A percentile compares a stretch with the other conserved stretches of the same genome.
Evolutionary conservation across 2,113 vertebrate species (phyloP).

Genomic region (Spizaetus ornatus): DNA sequence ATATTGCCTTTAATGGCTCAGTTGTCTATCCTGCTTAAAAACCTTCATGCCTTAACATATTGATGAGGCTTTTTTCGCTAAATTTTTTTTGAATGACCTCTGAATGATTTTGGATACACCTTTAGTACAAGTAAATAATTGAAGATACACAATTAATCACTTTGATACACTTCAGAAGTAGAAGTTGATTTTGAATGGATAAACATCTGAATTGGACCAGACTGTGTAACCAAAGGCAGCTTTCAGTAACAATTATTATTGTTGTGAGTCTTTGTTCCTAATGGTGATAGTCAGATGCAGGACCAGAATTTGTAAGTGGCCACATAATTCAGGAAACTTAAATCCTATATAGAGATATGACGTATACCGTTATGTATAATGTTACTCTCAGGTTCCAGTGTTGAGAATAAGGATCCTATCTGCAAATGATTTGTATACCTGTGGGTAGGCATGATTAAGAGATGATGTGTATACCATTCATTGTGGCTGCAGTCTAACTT

Average conservation of each 20-base stretch:
- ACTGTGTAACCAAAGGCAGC: background rate
- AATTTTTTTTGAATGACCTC: background rate
- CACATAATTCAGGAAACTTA: background rate
- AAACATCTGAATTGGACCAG: background rate
- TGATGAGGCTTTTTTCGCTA: background rate
- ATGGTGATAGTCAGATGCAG: background rate
- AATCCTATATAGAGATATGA: background rate
- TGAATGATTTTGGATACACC: background rate
- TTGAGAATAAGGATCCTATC: background rate
- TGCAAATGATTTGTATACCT: background rate
- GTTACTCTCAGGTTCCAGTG: background rate
- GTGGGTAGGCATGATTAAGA: background rate
- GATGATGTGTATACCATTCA: rapidly evolving
- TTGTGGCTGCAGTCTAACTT: background rate
- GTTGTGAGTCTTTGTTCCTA: background rate
- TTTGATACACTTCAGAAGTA: background rate
- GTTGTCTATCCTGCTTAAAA: background rate
- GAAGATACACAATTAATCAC: background rate
- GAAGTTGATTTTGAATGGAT: background rate
- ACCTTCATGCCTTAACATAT: background rate
- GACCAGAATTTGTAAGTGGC: background rate
- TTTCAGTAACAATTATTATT: background rate
- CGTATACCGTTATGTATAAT: background rate
- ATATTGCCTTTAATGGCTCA: background rate
- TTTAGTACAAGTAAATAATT: background rate